Conservation (phyloP, 2,797 vertebrate genomes). For the Lophius americanus region DNA sequence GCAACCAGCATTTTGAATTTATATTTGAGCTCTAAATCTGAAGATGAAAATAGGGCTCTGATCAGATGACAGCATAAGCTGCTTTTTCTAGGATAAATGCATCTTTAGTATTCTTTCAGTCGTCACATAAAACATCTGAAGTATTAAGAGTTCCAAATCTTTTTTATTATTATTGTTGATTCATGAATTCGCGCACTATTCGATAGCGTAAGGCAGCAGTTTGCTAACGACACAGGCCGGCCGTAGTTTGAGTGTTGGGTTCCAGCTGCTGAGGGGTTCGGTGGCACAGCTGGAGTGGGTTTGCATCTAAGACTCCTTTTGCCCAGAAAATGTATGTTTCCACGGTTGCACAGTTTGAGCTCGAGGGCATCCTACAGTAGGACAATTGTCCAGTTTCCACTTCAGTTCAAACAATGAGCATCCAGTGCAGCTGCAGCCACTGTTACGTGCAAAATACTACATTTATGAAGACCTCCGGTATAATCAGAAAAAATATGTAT, state of each 20-base stretch:
- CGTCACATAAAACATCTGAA: slow-evolving; percentile 25
- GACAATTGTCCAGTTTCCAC: slow-evolving; percentile 65
- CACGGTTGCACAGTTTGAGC: slow-evolving; percentile 73
- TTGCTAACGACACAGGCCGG: slow-evolving; percentile 30
- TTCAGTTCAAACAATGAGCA: slow-evolving; percentile 49
- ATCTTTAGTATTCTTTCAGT: slow-evolving; percentile 18
- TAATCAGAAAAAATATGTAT: slow-evolving; percentile 29
- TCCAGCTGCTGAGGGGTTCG: slow-evolving; percentile 61
- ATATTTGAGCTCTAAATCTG: slow-evolving; percentile 32
- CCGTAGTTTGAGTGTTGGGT: slow-evolving; percentile 24
- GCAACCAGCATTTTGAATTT: slow-evolving; percentile 44
- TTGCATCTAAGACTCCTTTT: slow-evolving; percentile 56
- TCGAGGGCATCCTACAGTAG: slow-evolving; percentile 62
- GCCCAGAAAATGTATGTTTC: slow-evolving; percentile 57
- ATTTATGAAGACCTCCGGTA: slow-evolving; percentile 10
- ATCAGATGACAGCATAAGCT: slow-evolving; percentile 17
- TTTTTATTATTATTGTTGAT: slow-evolving; percentile 13
- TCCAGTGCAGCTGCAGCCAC: slow-evolving; percentile 57
- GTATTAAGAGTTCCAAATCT: neutral
- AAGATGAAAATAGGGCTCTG: slow-evolving; percentile 8
- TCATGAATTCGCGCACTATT: slow-evolving; percentile 13
- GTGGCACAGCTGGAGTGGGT: slow-evolving; percentile 67
- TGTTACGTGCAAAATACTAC: slow-evolving; percentile 27
- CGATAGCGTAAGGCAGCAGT: slow-evolving; percentile 21
- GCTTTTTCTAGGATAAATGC: slow-evolving; percentile 23